Evolutionary conservation across 2,888 invertebrate genomes (phyloP).

Genomic region (Cerastis leucographa): DNA sequence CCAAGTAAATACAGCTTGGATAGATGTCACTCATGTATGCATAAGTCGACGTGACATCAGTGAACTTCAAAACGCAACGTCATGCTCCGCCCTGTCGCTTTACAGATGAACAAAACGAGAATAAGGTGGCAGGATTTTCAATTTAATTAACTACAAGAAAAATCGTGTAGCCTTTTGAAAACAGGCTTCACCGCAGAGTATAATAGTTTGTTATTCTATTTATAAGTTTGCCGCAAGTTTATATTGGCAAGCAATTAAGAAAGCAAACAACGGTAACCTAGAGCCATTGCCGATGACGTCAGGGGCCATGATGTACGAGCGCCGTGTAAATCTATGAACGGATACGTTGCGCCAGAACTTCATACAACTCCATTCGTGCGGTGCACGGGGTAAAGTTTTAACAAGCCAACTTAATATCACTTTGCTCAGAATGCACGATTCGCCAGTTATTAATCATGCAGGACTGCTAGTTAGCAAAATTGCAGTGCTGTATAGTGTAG

Average conservation of each 20-base stretch:
- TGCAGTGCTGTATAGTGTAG: slow-evolving; percentile 81
- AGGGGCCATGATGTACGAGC: slow-evolving; percentile 76
- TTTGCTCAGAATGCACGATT: slow-evolving; percentile 88
- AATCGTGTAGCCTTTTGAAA: neutral
- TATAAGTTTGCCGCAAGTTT: slow-evolving; percentile 28
- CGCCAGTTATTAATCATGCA: slow-evolving; percentile 90
- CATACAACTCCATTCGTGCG: slow-evolving; percentile 84
- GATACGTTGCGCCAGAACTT: slow-evolving; percentile 80
- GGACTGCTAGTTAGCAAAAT: slow-evolving; percentile 88
- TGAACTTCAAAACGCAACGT: slow-evolving; percentile 35
- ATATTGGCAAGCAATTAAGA: slow-evolving; percentile 71
- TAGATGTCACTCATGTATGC: slow-evolving; percentile 31
- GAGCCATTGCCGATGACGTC: slow-evolving; percentile 71
- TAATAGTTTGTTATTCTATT: slow-evolving; percentile 21
- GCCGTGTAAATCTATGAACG: slow-evolving; percentile 79
- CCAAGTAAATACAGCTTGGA: slow-evolving; percentile 32
- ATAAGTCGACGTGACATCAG: slow-evolving; percentile 45
- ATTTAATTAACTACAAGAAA: neutral
- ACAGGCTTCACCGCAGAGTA: slow-evolving; percentile 5
- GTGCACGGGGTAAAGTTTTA: slow-evolving; percentile 88
- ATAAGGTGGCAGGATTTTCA: slow-evolving; percentile 18
- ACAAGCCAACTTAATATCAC: slow-evolving; percentile 91
- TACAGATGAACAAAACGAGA: slow-evolving; percentile 21
- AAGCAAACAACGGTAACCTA: slow-evolving; percentile 70
- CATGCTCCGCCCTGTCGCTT: slow-evolving; percentile 40